Evolutionary conservation across 2,113 vertebrate species (phyloP), one percentile per base, ranked within the genome.

Genomic region (Psilopsiagon aymara): DNA sequence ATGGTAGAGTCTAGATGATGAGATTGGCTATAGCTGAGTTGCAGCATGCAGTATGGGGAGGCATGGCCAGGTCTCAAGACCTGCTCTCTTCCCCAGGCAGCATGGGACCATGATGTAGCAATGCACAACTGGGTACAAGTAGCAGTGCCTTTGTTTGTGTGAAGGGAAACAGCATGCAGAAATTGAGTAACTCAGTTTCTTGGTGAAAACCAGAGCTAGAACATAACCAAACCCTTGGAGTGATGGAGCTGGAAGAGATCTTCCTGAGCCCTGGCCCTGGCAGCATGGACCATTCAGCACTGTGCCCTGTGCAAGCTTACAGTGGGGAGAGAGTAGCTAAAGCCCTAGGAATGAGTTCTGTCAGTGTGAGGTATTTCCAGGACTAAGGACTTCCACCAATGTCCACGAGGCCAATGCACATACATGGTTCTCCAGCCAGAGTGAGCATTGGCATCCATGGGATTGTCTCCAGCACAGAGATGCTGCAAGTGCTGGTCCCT

Each of bases 1-100:
- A 2, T n/a, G n/a, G 24, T 20, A 47, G 39, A 39, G 44, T 37
- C 12, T 73, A 27, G 64, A 24, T 41, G 44, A 67, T 74, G 49
- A 66, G 8, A 10, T 3, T 70, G 51, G 8, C 27, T 52, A 33
- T 19, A 44, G 41, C 13, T 6, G 52, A 39, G 29, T 25, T 43
- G 49, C 33, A 71, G 27, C 53, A 25, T 28, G 7, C 59, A 6
- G 5, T 12, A 2, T 10, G 33, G 43, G 57, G 83, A 68, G 62
- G 49, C 33, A 59, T 0, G 0, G n/a, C 20, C 2, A 9, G 20
- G 44, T 47, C 17, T 52, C 64, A 49, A 35, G 35, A 55, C 10
- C 10, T 31, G 4, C 31, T 91, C 31, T 31, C 13, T 75, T 67
- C 41, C 35, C 31, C 11, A 31, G 29, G 17, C 37, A 63, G 4